Evolutionary conservation across 2,888 invertebrate species (phyloP), one percentile per base, ranked within the genome.

Genomic region (Nycteola revayana): DNA sequence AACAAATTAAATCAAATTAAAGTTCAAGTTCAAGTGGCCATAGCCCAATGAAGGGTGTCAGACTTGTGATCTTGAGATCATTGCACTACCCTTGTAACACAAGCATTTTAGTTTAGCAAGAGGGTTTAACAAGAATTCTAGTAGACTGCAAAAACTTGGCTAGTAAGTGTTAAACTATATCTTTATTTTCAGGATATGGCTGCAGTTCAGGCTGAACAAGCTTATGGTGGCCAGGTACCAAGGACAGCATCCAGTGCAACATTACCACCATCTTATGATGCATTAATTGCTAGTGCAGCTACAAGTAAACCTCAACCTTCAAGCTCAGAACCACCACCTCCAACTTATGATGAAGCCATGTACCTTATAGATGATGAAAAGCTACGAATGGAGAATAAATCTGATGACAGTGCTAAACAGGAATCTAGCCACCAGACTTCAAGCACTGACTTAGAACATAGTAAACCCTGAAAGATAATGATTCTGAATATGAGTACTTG

Each of bases 261-360:
- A 23, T 67, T 91, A 53, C 92, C 92, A 22, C 92, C 92, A 4
- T 88, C 92, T 0, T 92, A 92, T 70, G 92, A 92, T 63, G 89
- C 90, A 28, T 80, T 92, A 55, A 84, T 90, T 54, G 63, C 84
- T 28, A 82, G 70, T 58, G 70, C 77, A 28, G 62, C 80, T 3
- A 61, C 74, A 8, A 79, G 71, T 40, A 86, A 87, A 65, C 84
- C 87, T 4, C 82, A 85, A 36, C 70, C 86, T 7, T 88, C 88
- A 25, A 80, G 83, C 35, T 90, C 90, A 8, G 92, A 91, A 62
- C 79, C 88, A 17, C 91, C 92, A 7, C 92, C 92, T 1, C 92
- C 92, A 0, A 89, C 91, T 7, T 92, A 92, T 60, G 91, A 91
- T 57, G 92, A 92, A 83, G 92, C 92, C 1, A 89, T 91, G 87